Evolutionary conservation across 2,113 vertebrate genomes (phyloP).

Genomic region (Rousettus leschenaultii): DNA sequence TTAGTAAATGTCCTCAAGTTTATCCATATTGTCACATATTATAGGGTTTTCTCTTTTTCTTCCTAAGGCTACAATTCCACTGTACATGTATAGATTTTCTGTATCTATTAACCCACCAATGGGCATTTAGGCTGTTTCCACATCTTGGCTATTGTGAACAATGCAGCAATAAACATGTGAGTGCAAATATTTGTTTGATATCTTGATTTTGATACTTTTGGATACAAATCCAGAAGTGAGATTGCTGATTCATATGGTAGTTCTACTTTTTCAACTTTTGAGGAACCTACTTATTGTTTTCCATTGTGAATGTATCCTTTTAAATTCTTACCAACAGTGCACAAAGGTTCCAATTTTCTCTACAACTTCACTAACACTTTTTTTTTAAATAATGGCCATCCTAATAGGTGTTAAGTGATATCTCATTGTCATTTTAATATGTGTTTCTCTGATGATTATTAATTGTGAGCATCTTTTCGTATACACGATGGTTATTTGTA

Average conservation of each 20-base stretch:
- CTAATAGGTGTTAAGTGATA: neutral
- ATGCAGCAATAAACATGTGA: neutral
- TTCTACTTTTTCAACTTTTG: neutral
- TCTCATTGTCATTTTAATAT: neutral
- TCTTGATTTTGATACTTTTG: neutral
- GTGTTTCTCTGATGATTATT: neutral
- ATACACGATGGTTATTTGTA: neutral
- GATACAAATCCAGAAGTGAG: neutral
- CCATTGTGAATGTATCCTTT: neutral
- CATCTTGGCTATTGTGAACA: neutral
- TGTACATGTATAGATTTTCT: neutral
- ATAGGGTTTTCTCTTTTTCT: neutral
- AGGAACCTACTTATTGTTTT: neutral
- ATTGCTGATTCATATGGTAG: neutral
- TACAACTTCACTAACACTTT: neutral
- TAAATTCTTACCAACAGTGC: neutral
- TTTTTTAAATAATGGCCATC: neutral
- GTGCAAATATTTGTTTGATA: neutral
- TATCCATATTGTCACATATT: neutral
- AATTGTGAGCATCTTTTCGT: neutral
- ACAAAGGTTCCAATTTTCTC: neutral
- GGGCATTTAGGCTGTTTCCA: neutral
- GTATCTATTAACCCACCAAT: neutral
- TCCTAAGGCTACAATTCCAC: neutral
- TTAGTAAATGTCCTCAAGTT: neutral